Evolutionary conservation across 1,140 invertebrate species (phyloP), one percentile per base, ranked within the genome.

Genomic region (Hetaerina americana): DNA sequence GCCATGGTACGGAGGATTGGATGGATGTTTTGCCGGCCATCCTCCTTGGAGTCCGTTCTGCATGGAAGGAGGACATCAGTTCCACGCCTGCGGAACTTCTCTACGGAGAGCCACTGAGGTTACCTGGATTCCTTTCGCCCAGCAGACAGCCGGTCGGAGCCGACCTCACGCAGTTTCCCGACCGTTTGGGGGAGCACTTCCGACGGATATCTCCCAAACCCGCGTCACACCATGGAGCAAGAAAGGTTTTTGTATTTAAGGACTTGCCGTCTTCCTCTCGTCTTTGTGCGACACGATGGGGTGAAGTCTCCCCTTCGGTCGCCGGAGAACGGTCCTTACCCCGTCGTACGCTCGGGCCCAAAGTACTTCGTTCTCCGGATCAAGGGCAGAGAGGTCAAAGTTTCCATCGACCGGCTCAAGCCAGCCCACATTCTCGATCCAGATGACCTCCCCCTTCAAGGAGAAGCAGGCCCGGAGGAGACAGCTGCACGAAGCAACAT

Each of bases 61-160:
- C 66, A 6, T 75, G 68, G 72, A 77, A 73, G 69, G 77, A 73
- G 8, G 76, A 77, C 40, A 5, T 77, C 8, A 69, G 73, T 26
- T 28, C 77, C 0, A 72, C 77, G 15, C 57, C 77, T 31, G 76
- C 78, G 2, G 75, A 78, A 31, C 28, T 79, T 27, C 75, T 78
- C 25, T 76, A 75, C 71, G 75, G 76, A 12, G 70, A 73, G 49
- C 68, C 72, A 1, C 31, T 78, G 5, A 70, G 76, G 31, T 66
- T 78, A 22, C 77, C 77, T 26, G 76, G 75, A 0, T 74, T 78
- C 40, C 77, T 78, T 72, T 71, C 18, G 6, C 6, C 31, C 31
- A 6, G 6, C 31, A 6, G 6, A 18, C 31, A 40, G 31, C 31
- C 6, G 18, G 18, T 40, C 6, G 31, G 31, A 6, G 31, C 31